A percentile compares a stretch with the other conserved stretches of the same genome.
Evolutionary conservation across 2,888 invertebrate species (phyloP).

Genomic region (Calliopum simillimum): DNA sequence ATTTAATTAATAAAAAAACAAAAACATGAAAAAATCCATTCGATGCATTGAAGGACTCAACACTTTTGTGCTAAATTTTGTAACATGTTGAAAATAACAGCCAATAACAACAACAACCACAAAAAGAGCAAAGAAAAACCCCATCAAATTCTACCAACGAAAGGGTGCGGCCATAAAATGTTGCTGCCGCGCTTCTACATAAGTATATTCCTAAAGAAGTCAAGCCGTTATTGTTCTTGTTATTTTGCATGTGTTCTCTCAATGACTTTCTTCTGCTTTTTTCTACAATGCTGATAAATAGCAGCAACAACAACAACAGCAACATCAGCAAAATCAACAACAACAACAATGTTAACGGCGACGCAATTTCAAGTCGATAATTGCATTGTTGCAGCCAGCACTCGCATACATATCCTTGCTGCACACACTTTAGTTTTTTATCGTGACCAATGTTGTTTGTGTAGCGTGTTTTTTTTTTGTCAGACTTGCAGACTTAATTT

Average conservation of each 20-base stretch:
- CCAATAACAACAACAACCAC: slow-evolving; percentile 16
- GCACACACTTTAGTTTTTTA: not conserved
- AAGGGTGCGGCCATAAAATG: slow-evolving; percentile 8
- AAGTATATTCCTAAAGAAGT: not conserved
- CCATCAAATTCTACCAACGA: not conserved
- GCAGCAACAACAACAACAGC: slow-evolving; percentile 7
- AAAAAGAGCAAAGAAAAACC: no score
- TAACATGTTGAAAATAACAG: no score
- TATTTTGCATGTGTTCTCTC: not conserved
- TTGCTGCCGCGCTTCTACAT: not conserved
- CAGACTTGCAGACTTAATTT: no score
- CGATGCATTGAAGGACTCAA: not conserved
- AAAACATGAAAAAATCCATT: no score
- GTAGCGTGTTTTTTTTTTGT: not conserved
- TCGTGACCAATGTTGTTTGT: not conserved
- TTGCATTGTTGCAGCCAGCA: slow-evolving; percentile 9
- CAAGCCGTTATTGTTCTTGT: not conserved
- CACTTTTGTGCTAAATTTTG: no score
- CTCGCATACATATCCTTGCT: slow-evolving; percentile 26
- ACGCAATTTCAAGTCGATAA: slow-evolving; percentile 19
- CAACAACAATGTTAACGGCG: not conserved
- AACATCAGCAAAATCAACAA: not conserved
- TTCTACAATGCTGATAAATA: slow-evolving; percentile 4
- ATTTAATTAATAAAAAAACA: not conserved
- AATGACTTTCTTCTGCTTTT: slow-evolving; percentile 1